These are phyloP conservation scores for Drosophila kepulauana DNA, from an alignment of 1,140 invertebrate species.

Conservation along the genomic window DNA sequence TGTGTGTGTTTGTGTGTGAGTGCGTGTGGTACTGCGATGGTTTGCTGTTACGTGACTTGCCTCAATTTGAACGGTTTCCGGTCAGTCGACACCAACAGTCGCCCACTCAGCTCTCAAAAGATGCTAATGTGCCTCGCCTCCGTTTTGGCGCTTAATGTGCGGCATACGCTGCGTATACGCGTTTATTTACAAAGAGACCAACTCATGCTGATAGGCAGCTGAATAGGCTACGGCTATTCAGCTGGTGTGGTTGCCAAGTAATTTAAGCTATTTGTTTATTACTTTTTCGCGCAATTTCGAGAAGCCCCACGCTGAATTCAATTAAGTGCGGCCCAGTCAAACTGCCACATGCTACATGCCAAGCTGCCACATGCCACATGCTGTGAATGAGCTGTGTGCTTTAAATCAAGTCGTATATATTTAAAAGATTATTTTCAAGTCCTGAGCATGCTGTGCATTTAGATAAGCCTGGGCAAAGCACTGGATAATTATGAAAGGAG, in stretches of 20 bases:
- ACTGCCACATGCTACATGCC: conserved; percentile 15
- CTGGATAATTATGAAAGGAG: conserved; percentile 21
- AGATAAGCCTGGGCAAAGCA: conserved; percentile 8
- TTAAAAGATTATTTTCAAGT: conserved; percentile 1
- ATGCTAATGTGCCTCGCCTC: conserved; percentile 39
- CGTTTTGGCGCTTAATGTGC: conserved; percentile 17
- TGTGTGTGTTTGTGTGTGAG: background rate
- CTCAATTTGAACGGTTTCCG: conserved; percentile 37
- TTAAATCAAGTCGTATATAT: conserved; percentile 32
- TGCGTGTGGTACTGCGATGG: background rate
- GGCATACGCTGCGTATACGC: conserved; percentile 49
- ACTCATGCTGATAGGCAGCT: background rate
- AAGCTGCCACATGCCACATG: conserved; percentile 29
- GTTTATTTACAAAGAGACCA: conserved; percentile 26
- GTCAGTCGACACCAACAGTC: conserved; percentile 7
- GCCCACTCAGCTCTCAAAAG: background rate
- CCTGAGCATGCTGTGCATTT: conserved; percentile 23
- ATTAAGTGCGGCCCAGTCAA: conserved; percentile 36
- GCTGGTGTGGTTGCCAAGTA: conserved; percentile 26
- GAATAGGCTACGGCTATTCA: background rate
- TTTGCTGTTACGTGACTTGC: conserved; percentile 48
- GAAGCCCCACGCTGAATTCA: conserved; percentile 37
- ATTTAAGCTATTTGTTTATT: conserved; percentile 57
- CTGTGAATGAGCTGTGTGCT: conserved; percentile 11
- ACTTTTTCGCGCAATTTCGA: conserved; percentile 16